A percentile compares a stretch with the other conserved stretches of the same genome.
Evolutionary conservation across 2,797 vertebrate species (phyloP).

Genomic region (Poecilia wingei): DNA sequence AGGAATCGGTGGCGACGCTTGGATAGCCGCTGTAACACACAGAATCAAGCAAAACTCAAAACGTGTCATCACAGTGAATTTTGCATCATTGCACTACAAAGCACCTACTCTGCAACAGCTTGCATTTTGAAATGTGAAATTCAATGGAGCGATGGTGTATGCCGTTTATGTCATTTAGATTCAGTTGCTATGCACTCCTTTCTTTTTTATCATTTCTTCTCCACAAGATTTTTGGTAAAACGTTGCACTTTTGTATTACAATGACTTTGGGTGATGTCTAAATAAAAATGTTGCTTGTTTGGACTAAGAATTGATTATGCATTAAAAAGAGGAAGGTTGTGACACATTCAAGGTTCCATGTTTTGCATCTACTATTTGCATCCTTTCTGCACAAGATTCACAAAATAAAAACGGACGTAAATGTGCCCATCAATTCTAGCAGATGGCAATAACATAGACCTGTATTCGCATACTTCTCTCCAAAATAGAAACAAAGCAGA

Average conservation of each 20-base stretch:
- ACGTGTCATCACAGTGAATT: neutral
- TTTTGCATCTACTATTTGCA: neutral
- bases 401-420: neutral
- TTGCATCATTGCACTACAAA: neutral
- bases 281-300: neutral
- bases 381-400: neutral
- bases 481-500: neutral
- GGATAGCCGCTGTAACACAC: neutral
- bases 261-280: neutral
- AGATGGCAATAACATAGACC: neutral
- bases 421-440: neutral
- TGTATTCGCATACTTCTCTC: neutral
- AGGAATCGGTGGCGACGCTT: neutral
- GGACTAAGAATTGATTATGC: neutral
- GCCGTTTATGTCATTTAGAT: neutral
- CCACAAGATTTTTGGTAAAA: neutral
- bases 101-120: neutral
- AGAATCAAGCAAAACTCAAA: neutral
- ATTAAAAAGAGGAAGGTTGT: neutral
- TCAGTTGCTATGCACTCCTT: neutral
- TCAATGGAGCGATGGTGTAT: neutral
- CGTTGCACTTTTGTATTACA: neutral
- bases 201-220: neutral
- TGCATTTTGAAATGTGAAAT: neutral
- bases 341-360: neutral